A percentile compares a stretch with the other conserved stretches of the same genome.
Evolutionary conservation across 2,113 vertebrate genomes (phyloP).

Genomic region (Xiphophorus maculatus): DNA sequence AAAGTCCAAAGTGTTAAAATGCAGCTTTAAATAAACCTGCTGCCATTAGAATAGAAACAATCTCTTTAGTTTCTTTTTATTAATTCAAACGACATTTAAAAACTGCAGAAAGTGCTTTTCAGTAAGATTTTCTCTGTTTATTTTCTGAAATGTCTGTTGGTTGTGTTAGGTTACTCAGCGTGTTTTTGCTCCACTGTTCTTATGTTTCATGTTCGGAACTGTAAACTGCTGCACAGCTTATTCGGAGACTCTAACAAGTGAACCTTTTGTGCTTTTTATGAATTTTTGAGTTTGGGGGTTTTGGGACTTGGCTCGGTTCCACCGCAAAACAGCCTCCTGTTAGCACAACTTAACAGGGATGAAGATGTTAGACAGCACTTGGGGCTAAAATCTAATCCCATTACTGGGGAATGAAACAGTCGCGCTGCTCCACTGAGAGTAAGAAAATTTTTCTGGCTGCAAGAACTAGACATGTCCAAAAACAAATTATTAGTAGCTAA

Average conservation of each 20-base stretch:
- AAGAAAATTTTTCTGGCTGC: constrained; percentile 19
- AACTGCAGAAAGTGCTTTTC: background rate
- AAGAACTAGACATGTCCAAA: constrained; percentile 11
- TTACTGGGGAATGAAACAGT: constrained; percentile 44
- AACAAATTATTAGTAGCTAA: background rate
- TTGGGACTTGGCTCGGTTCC: constrained; percentile 46
- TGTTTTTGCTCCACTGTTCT: constrained; percentile 1
- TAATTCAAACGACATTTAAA: background rate
- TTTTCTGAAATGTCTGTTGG: too few species aligned
- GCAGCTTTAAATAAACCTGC: background rate
- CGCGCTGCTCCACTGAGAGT: constrained; percentile 28
- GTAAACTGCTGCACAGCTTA: constrained; percentile 8
- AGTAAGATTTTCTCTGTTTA: background rate
- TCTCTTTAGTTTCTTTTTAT: background rate
- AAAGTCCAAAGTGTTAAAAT: background rate
- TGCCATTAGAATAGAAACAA: background rate
- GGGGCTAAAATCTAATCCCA: constrained; percentile 42
- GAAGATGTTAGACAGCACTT: constrained; percentile 32
- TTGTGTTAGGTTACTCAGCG: background rate
- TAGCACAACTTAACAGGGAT: constrained; percentile 36
- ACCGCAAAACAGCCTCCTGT: constrained; percentile 32
- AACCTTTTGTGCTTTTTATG: constrained; percentile 25
- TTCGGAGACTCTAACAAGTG: constrained; percentile 20
- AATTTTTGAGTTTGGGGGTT: constrained; percentile 32
- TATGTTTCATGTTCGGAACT: background rate